Percentiles rank a stretch among this genome's conserved stretches.
Conservation (phyloP, 2,797 vertebrate genomes). For the Ataeniobius toweri region DNA sequence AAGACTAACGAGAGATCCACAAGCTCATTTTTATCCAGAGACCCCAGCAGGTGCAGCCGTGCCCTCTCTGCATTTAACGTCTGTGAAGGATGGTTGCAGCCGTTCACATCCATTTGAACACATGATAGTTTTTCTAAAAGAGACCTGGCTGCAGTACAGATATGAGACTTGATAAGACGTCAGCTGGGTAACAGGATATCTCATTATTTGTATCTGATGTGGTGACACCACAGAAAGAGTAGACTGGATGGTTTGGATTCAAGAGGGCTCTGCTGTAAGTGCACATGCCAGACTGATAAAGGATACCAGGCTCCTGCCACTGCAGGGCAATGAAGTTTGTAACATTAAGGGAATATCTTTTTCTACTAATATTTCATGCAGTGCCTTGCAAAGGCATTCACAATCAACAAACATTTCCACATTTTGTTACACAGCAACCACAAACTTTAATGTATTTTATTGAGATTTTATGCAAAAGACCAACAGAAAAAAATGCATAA, state of each 20-base stretch:
- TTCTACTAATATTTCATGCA: not conserved
- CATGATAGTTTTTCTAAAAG: slow-evolving; percentile 42
- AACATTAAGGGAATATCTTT: not conserved
- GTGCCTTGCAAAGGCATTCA: not conserved
- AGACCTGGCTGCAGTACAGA: slow-evolving; percentile 30
- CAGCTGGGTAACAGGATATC: slow-evolving; percentile 35
- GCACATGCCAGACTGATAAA: slow-evolving; percentile 20
- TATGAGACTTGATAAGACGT: slow-evolving; percentile 25
- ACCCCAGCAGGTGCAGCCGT: not conserved
- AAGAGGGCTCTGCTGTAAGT: slow-evolving; percentile 16
- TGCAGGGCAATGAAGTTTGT: not conserved
- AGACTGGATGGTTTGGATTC: slow-evolving; percentile 36
- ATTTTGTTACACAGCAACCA: not conserved
- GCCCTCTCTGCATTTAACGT: not conserved
- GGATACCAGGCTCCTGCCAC: not conserved
- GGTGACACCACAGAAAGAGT: slow-evolving; percentile 44
- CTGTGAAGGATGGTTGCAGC: slow-evolving; percentile 22
- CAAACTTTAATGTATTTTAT: not conserved
- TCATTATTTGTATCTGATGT: slow-evolving; percentile 39
- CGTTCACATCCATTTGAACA: slow-evolving; percentile 7
- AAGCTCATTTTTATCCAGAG: slow-evolving; percentile 13
- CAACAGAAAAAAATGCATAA: not conserved
- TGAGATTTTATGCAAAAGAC: not conserved
- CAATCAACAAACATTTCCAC: not conserved
- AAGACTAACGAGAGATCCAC: slow-evolving; percentile 1